Evolutionary conservation across 1,140 invertebrate species (phyloP).

Genomic region (Colletes latitarsis): DNA sequence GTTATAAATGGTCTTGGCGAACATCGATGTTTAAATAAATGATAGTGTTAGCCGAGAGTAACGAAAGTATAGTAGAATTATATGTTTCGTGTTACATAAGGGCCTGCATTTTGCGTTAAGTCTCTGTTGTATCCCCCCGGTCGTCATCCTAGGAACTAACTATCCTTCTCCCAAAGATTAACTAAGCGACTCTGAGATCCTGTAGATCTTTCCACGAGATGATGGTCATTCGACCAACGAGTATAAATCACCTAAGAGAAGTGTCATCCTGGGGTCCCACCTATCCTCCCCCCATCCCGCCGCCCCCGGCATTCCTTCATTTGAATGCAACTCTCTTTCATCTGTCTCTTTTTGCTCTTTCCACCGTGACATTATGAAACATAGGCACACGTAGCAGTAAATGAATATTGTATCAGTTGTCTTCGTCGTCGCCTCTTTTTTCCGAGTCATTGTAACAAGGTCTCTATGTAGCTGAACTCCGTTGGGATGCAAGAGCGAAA

Average conservation of each 20-base stretch:
- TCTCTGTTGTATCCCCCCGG: conserved; percentile 31
- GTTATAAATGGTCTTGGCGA: conserved; percentile 2
- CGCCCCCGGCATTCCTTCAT: conserved; percentile 73
- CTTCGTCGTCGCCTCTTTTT: conserved; percentile 59
- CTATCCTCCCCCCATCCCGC: conserved; percentile 60
- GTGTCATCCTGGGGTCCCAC: conserved; percentile 70
- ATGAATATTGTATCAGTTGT: conserved; percentile 70
- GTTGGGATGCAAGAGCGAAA: conserved; percentile 53
- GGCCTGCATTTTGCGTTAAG: conserved; percentile 53
- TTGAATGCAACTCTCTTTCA: conserved; percentile 70
- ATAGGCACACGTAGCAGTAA: conserved; percentile 66
- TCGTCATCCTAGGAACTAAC: conserved; percentile 56
- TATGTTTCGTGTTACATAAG: conserved; percentile 65
- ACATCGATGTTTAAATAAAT: conserved; percentile 60
- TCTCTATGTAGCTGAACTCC: conserved; percentile 51
- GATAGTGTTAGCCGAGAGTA: conserved; percentile 49
- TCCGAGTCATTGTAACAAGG: conserved; percentile 62
- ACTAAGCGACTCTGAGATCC: conserved; percentile 69
- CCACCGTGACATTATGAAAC: conserved; percentile 61
- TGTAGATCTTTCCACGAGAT: conserved; percentile 73
- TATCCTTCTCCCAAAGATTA: conserved; percentile 61
- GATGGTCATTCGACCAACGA: conserved; percentile 73
- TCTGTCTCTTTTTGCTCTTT: conserved; percentile 55
- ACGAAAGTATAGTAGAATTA: conserved; percentile 61
- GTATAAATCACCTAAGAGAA: conserved; percentile 74